phyloP scores from a whole-genome alignment of 2,797 vertebrate genomes.

The Psittacula derbiana region DNA sequence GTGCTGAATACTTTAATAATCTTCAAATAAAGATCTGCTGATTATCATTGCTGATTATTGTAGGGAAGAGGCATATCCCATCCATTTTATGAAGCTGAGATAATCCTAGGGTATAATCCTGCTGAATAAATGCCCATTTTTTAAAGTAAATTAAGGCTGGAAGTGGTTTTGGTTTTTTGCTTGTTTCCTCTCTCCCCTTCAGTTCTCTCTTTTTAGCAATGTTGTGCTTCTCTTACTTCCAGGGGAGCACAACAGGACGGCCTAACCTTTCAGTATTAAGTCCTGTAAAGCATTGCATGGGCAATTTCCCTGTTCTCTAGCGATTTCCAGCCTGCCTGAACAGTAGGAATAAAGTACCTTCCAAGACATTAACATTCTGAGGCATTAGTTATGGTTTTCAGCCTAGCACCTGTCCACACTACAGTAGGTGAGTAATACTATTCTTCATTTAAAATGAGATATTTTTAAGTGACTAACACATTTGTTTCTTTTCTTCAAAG shows the following conservation, averaged over 20 bases:
- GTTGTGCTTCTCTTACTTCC: not conserved
- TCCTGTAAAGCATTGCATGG: not conserved
- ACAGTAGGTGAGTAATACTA: not conserved
- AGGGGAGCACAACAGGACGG: not conserved
- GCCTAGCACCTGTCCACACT: not conserved
- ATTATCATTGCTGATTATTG: not conserved
- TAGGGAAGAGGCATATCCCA: not conserved
- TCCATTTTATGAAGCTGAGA: not conserved
- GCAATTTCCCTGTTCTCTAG: not conserved
- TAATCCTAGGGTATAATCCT: not conserved
- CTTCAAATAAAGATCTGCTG: not conserved
- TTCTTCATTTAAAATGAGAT: not conserved
- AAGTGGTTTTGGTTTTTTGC: not conserved
- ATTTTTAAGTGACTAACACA: not conserved
- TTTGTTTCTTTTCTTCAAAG: not conserved
- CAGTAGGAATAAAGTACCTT: not conserved
- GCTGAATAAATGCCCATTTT: not conserved
- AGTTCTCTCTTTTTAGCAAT: not conserved
- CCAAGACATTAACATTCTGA: not conserved
- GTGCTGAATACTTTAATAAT: not conserved
- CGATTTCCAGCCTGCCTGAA: not conserved
- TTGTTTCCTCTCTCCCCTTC: not conserved
- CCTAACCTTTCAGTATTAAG: not conserved
- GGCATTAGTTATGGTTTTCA: not conserved
- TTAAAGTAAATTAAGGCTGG: not conserved